Evolutionary conservation across 2,113 vertebrate genomes (phyloP).

Genomic region (Petaurus breviceps): DNA sequence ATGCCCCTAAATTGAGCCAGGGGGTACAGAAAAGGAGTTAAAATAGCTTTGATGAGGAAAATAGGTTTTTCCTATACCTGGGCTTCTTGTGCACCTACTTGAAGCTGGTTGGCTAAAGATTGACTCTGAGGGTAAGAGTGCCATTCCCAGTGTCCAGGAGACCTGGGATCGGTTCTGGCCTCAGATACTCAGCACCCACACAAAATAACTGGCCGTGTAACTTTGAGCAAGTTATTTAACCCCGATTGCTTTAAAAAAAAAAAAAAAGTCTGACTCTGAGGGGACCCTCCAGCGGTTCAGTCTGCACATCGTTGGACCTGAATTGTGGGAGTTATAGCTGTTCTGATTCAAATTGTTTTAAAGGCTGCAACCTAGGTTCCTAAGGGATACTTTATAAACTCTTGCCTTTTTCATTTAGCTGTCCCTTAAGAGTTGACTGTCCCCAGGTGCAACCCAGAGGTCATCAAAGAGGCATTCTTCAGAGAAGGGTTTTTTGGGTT

Average conservation of each 20-base stretch:
- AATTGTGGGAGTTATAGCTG: not conserved
- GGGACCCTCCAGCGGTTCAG: not conserved
- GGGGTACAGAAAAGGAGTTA: not conserved
- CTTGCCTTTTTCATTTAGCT: constrained; percentile 46
- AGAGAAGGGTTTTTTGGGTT: constrained; percentile 51
- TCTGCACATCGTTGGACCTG: not conserved
- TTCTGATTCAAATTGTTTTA: constrained; percentile 25
- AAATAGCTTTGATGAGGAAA: not conserved
- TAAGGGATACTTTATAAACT: constrained; percentile 50
- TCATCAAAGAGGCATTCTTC: not conserved
- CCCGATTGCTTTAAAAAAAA: too few relatives aligned
- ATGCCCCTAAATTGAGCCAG: not conserved
- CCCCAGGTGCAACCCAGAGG: constrained; percentile 33
- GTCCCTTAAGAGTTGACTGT: constrained; percentile 41
- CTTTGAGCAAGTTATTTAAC: too few relatives aligned
- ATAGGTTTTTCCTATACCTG: not conserved
- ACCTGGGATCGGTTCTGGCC: too few relatives aligned
- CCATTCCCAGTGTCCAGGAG: too few relatives aligned
- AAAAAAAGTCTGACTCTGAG: not conserved
- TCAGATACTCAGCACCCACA: too few relatives aligned
- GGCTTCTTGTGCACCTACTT: not conserved
- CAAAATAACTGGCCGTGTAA: too few relatives aligned
- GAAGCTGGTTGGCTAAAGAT: not conserved
- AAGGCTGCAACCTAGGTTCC: constrained; percentile 13
- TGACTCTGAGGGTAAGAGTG: not conserved